A percentile compares a stretch with the other conserved stretches of the same genome.
phyloP scores from a whole-genome alignment of 2,113 vertebrate genomes.

The Thryonomys swinderianus region DNA sequence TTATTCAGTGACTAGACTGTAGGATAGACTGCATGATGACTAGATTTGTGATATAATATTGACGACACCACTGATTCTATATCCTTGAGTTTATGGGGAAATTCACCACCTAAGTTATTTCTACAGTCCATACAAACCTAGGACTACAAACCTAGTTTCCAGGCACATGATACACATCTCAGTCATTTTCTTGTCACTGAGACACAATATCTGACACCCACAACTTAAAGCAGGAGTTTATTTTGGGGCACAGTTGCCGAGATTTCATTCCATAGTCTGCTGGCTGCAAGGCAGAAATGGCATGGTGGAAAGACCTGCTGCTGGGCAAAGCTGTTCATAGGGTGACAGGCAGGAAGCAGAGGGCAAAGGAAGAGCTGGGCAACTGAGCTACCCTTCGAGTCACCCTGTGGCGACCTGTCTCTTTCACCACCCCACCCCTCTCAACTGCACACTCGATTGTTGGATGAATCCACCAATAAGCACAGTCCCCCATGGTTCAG shows the following conservation, averaged over 20 bases:
- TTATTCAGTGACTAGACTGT: background rate
- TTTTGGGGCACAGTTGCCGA: background rate
- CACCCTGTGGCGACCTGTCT: background rate
- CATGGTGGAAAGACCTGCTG: background rate
- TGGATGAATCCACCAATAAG: background rate
- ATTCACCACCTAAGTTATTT: background rate
- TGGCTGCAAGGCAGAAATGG: background rate
- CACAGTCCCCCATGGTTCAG: background rate
- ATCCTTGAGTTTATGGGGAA: conserved; percentile 22
- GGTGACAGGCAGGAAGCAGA: background rate
- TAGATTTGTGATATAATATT: background rate
- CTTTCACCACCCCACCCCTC: background rate
- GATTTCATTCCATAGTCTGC: background rate
- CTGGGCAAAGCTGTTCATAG: background rate
- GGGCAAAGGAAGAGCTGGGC: background rate
- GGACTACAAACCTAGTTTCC: background rate
- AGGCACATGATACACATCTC: background rate
- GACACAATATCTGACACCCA: background rate
- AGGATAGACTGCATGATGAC: no score
- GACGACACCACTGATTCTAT: conserved; percentile 39
- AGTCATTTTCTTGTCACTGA: background rate
- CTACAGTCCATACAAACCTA: conserved; percentile 42
- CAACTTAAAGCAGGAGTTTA: background rate
- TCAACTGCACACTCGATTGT: background rate
- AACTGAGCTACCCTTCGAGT: background rate